These are phyloP conservation scores for Eupithecia exiguata DNA, from an alignment of 2,888 invertebrate species.

Conservation along the genomic window DNA sequence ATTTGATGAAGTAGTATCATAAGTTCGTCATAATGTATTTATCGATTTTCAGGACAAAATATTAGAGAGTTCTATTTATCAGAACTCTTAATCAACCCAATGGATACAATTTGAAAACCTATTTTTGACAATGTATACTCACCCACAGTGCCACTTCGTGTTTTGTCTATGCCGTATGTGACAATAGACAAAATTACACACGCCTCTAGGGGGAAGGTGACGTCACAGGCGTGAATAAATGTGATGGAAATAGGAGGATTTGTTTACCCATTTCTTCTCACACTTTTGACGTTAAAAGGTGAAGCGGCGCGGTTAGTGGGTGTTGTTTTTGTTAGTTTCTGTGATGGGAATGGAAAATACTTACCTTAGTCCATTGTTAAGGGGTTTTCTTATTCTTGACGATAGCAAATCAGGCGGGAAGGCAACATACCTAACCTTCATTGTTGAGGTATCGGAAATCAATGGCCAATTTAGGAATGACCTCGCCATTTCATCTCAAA, in stretches of 20 bases:
- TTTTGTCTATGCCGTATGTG: constrained; percentile 9
- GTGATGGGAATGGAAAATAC: constrained; percentile 43
- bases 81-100: not conserved
- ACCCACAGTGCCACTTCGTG: not conserved
- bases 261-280: constrained; percentile 84
- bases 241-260: constrained; percentile 85
- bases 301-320: constrained; percentile 57
- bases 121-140: not conserved
- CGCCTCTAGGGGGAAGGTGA: constrained; percentile 65
- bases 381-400: not conserved
- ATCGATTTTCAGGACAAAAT: no score
- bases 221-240: constrained; percentile 79
- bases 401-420: not conserved
- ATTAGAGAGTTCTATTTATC: no score
- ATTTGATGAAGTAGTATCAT: no score
- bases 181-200: constrained; percentile 77
- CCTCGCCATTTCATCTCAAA: constrained; percentile 13
- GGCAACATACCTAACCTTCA: not conserved
- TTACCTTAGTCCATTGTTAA: not conserved
- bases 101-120: not conserved
- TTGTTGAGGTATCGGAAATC: constrained; percentile 12
- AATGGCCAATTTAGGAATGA: constrained; percentile 8
- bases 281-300: constrained; percentile 84
- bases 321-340: constrained; percentile 61
- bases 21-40: no score